Percentiles rank a stretch among this genome's conserved stretches.
Conservation (phyloP, 2,888 invertebrate species). For the Chaetogeoica ovagalla region DNA sequence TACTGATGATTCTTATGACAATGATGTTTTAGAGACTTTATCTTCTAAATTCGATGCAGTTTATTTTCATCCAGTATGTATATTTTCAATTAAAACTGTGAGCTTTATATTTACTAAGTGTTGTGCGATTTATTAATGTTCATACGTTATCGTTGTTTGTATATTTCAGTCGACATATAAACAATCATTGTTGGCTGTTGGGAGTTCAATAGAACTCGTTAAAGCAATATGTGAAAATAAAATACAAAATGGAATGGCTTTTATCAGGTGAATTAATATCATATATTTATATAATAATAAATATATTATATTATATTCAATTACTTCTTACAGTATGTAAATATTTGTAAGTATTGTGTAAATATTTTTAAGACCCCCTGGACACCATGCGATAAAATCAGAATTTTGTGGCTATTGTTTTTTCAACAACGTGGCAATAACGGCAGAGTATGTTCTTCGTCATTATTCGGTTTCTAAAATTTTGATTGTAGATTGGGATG, state of each 20-base stretch:
- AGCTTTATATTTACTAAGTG: not conserved
- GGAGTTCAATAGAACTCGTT: constrained; percentile 78
- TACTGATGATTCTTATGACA: constrained; percentile 64
- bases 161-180: constrained; percentile 72
- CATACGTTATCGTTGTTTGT: constrained; percentile 24
- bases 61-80: constrained; percentile 77
- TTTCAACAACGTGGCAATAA: constrained; percentile 91
- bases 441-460: constrained; percentile 75
- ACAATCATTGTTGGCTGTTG: constrained; percentile 74
- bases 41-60: constrained; percentile 78
- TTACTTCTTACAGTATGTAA: not conserved
- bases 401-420: constrained; percentile 88
- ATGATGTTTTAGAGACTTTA: constrained; percentile 66
- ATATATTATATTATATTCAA: not conserved
- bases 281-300: not conserved
- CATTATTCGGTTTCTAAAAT: constrained; percentile 67
- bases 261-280: constrained; percentile 64
- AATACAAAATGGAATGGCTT: constrained; percentile 81
- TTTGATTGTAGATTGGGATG: constrained; percentile 92
- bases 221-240: constrained; percentile 70
- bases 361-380: constrained; percentile 71
- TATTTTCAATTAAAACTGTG: constrained; percentile 8
- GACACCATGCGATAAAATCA: constrained; percentile 90
- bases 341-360: not conserved
- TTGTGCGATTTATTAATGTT: not conserved